These are phyloP conservation scores for Sphenodon punctatus DNA, from an alignment of 2,797 vertebrate species.

Conservation along the genomic window DNA sequence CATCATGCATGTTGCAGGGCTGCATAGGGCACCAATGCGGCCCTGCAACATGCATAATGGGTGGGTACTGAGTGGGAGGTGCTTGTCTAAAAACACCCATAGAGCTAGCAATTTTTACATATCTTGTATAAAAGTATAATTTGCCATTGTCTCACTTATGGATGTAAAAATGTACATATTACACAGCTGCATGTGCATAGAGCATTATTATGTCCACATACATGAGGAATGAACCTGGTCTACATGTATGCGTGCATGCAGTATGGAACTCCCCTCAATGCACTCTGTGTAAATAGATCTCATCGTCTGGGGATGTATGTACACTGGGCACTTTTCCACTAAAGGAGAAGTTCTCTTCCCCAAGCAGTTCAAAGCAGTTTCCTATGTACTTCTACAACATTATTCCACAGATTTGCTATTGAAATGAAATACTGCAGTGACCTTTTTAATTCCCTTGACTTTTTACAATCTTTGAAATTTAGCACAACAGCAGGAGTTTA, in stretches of 20 bases:
- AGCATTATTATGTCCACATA: background rate
- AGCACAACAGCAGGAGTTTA: slow-evolving; percentile 78
- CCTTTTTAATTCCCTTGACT: slow-evolving; percentile 78
- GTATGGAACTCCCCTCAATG: background rate
- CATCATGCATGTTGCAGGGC: no score
- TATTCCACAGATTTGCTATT: slow-evolving; percentile 70
- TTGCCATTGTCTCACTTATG: background rate
- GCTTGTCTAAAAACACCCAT: no score
- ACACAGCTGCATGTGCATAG: background rate
- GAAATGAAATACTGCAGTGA: slow-evolving; percentile 78
- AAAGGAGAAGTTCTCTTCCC: slow-evolving; percentile 29
- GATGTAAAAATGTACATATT: background rate
- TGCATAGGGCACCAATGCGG: no score
- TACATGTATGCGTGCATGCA: background rate
- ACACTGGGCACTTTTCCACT: slow-evolving; percentile 41
- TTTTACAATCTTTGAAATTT: slow-evolving; percentile 80
- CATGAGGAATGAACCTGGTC: background rate
- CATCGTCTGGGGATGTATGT: background rate
- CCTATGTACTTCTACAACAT: slow-evolving; percentile 59
- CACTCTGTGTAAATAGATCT: slow-evolving; percentile 2
- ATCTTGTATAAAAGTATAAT: background rate
- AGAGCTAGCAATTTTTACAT: background rate
- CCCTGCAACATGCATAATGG: no score
- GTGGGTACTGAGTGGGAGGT: no score
- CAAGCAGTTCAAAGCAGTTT: slow-evolving; percentile 44